Conservation (phyloP, 2,888 invertebrate genomes). For the Chymomyza fuscimana region DNA sequence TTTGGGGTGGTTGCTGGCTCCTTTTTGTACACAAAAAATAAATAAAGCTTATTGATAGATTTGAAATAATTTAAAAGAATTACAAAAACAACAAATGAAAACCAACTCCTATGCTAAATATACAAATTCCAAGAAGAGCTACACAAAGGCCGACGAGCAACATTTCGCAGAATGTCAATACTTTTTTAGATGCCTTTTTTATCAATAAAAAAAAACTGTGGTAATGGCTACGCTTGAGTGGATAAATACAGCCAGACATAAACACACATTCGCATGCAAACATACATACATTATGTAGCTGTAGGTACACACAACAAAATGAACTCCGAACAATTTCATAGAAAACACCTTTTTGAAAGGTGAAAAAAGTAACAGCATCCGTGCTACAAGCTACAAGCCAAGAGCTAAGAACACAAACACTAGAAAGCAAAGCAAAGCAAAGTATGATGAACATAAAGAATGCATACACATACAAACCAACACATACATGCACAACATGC, state of each 20-base stretch:
- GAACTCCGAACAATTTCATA: background rate
- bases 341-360: slow-evolving; percentile 1
- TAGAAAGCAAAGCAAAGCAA: slow-evolving; percentile 29
- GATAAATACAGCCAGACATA: background rate
- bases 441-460: slow-evolving; percentile 19
- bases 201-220: background rate
- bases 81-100: slow-evolving; percentile 15
- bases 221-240: background rate
- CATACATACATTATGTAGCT: slow-evolving; percentile 6
- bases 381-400: background rate
- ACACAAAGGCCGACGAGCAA: background rate
- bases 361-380: slow-evolving; percentile 7
- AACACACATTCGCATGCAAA: background rate
- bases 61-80: background rate
- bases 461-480: background rate
- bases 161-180: background rate
- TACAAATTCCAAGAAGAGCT: background rate
- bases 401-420: slow-evolving; percentile 22
- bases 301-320: background rate
- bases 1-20: background rate
- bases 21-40: background rate
- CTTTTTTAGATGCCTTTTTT: background rate
- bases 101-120: background rate
- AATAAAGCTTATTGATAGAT: background rate
- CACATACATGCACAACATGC: background rate